phyloP scores from a whole-genome alignment of 2,113 vertebrate species.

The Eretmochelys imbricata region DNA sequence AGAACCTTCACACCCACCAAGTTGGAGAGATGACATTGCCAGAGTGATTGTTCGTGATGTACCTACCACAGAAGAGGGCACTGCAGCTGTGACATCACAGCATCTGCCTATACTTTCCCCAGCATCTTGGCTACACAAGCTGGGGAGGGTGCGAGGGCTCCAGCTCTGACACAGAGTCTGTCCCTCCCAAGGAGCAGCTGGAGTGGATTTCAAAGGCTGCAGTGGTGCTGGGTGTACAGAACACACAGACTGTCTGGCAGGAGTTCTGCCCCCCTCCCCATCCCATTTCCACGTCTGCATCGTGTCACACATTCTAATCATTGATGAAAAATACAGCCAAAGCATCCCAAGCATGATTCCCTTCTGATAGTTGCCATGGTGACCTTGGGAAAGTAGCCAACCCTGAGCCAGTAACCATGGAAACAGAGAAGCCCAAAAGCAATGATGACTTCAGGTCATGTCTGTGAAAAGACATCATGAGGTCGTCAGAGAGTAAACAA shows the following conservation, averaged over 20 bases:
- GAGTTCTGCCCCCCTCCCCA: constrained; percentile 23
- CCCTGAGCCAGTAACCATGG: constrained; percentile 81
- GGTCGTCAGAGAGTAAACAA: constrained; percentile 72
- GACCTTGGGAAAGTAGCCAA: constrained; percentile 86
- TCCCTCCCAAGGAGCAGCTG: not conserved
- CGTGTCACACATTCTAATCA: constrained; percentile 86
- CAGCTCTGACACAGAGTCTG: not conserved
- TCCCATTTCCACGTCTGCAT: constrained; percentile 73
- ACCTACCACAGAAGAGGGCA: constrained; percentile 59
- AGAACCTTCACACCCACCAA: not conserved
- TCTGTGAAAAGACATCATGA: constrained; percentile 69
- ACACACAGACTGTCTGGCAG: constrained; percentile 45
- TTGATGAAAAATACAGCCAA: constrained; percentile 85
- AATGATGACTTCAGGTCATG: constrained; percentile 79
- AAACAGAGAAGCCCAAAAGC: constrained; percentile 84
- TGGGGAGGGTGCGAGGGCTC: not conserved
- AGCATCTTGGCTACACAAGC: not conserved
- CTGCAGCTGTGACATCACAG: constrained; percentile 71
- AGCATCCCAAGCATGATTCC: constrained; percentile 85
- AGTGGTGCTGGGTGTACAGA: constrained; percentile 5
- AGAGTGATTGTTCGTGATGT: not conserved
- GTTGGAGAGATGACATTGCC: not conserved
- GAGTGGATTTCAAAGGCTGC: constrained; percentile 25
- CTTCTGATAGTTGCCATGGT: constrained; percentile 86
- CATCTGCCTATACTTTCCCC: constrained; percentile 40